These are phyloP conservation scores for Fragum sueziense DNA, from an alignment of 2,888 invertebrate genomes.

Conservation along the genomic window DNA sequence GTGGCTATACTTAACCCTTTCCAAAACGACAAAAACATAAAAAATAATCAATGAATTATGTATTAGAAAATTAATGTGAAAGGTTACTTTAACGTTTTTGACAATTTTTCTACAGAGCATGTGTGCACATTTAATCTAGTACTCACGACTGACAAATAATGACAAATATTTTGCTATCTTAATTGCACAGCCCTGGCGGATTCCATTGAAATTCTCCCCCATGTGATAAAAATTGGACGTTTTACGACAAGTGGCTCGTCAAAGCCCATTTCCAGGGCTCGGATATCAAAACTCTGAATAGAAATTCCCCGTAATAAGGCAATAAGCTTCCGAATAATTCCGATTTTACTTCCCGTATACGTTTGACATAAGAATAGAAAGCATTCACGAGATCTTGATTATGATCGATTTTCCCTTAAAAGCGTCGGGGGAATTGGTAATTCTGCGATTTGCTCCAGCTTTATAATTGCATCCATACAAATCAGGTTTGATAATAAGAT, in stretches of 20 bases:
- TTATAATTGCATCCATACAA: slow-evolving; percentile 28
- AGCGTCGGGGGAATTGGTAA: slow-evolving; percentile 30
- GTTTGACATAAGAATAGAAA: slow-evolving; percentile 30
- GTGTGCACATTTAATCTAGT: neutral
- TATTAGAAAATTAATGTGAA: no score
- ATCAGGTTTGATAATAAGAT: slow-evolving; percentile 21
- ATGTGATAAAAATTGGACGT: slow-evolving; percentile 17
- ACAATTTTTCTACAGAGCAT: no score
- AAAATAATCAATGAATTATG: no score
- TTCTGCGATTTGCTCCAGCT: slow-evolving; percentile 27
- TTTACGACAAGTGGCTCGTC: slow-evolving; percentile 22
- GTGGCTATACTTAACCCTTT: no score
- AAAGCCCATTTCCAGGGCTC: slow-evolving; percentile 17
- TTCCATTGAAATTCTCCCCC: slow-evolving; percentile 1
- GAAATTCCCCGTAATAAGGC: slow-evolving; percentile 34
- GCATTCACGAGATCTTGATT: slow-evolving; percentile 29
- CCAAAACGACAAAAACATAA: no score
- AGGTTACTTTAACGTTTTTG: no score
- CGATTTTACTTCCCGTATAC: slow-evolving; percentile 18
- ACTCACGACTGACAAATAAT: neutral
- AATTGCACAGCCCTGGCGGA: neutral
- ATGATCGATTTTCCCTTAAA: slow-evolving; percentile 29
- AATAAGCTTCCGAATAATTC: slow-evolving; percentile 36
- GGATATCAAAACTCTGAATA: slow-evolving; percentile 30
- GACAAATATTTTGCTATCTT: neutral